Evolutionary conservation across 2,113 vertebrate species (phyloP), one percentile per base, ranked within the genome.

Genomic region (Coryphaenoides rupestris): DNA sequence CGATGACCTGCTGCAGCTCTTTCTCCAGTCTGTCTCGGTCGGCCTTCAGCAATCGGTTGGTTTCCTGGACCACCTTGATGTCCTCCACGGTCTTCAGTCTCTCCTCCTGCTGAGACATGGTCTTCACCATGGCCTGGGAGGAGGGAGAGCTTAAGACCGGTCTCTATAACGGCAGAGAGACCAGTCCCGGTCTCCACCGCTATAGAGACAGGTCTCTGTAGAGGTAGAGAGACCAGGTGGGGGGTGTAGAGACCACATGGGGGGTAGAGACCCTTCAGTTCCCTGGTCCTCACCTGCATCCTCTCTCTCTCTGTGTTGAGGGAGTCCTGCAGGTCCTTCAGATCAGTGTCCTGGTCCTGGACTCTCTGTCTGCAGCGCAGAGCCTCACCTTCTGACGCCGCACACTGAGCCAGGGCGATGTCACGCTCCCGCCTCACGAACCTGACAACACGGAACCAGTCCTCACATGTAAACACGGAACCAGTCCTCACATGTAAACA

Each of bases 351-450:
- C 81, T 98, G 85, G 75, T 96, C 93, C 59, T 98, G 93, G 28
- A 94, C 92, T 58, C 92, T 89, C 69, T 96, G 94, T 23, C 92
- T 92, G 59, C 95, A 92, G 1, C 96, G 92, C 33, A 95, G 87
- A 65, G 92, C 91, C 63, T 99, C 95, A 73, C 93, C 92, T 56
- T 98, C 95, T 0, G 90, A 94, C 21, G 94, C 95, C 58, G 97
- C 96, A 49, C 90, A 93, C 21, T 83, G 92, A 0, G 95, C 93
- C 88, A 96, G 83, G 0, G 95, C 93, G 10, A 99, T 98, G 78
- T 99, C 96, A 73, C 98, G 98, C 75, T 99, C 95, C 55, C 92
- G 86, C 2, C 96, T 93, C 78, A 99, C 95, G 80, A 98, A 98
- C 81, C 97, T 99, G 64, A n/a, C 0, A 76, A 17, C 7, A 61